Conservation (phyloP, 1,140 invertebrate species). For the Hirudo medicinalis region DNA sequence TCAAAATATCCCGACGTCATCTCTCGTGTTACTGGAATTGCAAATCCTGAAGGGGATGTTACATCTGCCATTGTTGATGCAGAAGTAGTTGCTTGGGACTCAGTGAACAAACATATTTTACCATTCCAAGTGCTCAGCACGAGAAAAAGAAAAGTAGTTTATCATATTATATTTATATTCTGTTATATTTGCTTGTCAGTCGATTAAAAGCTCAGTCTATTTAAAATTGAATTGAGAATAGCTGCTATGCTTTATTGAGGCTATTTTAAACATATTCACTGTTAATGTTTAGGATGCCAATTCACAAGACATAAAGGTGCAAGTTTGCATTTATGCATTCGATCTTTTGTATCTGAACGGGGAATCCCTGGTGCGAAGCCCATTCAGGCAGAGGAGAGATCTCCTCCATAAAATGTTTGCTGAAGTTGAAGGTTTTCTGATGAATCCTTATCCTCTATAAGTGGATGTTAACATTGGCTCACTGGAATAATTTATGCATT, state of each 20-base stretch:
- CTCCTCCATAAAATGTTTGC: conserved; percentile 61
- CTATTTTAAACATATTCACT: conserved; percentile 23
- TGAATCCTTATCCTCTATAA: no score
- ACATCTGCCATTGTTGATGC: conserved; percentile 82
- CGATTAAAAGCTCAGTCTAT: no score
- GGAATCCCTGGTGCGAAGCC: conserved; percentile 62
- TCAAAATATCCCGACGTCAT: conserved; percentile 95
- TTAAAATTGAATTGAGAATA: background rate
- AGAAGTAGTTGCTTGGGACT: conserved; percentile 94
- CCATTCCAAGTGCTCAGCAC: conserved; percentile 95
- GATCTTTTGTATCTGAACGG: conserved; percentile 92
- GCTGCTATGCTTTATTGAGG: no score
- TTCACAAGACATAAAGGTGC: conserved; percentile 80
- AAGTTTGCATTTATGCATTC: conserved; percentile 95
- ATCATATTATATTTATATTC: background rate
- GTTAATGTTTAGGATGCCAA: conserved; percentile 56
- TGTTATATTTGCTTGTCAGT: no score
- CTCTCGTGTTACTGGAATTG: conserved; percentile 43
- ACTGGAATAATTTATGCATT: no score
- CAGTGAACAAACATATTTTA: conserved; percentile 71
- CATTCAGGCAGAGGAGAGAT: conserved; percentile 61
- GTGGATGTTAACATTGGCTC: no score
- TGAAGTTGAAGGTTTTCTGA: conserved; percentile 38
- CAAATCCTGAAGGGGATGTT: conserved; percentile 38
- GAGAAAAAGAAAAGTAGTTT: conserved; percentile 72